Evolutionary conservation across 2,888 invertebrate genomes (phyloP).

Genomic region (Dexiosoma caninum): DNA sequence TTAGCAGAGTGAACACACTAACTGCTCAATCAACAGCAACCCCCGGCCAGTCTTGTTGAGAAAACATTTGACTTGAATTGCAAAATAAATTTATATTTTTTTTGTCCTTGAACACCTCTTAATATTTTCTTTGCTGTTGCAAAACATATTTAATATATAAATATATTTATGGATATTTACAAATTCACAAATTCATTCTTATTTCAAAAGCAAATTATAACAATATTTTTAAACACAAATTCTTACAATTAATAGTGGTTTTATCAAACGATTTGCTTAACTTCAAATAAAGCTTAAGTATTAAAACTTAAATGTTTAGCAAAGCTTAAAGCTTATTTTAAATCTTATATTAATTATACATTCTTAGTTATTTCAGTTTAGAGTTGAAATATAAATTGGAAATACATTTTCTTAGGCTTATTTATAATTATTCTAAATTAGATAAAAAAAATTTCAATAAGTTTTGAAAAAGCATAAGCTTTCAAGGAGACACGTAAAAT

Average conservation of each 20-base stretch:
- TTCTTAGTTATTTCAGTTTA: background rate
- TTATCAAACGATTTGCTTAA: background rate
- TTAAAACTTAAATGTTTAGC: conserved; percentile 7
- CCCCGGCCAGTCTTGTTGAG: too few species aligned
- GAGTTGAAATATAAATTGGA: conserved; percentile 15
- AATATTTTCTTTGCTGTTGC: background rate
- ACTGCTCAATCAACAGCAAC: too few species aligned
- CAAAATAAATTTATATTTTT: too few species aligned
- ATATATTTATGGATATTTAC: conserved; percentile 7
- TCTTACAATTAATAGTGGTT: conserved; percentile 11
- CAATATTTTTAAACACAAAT: conserved; percentile 23
- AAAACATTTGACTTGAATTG: too few species aligned
- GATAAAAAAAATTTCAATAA: background rate
- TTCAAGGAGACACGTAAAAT: conserved; percentile 23
- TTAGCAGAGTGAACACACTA: too few species aligned
- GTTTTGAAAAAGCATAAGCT: conserved; percentile 27
- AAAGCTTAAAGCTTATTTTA: conserved; percentile 30
- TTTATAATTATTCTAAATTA: background rate
- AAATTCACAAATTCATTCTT: background rate
- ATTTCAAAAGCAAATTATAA: background rate
- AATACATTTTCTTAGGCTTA: background rate
- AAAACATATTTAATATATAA: background rate
- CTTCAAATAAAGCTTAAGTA: conserved; percentile 17
- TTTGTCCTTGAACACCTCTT: too few species aligned
- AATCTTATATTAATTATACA: background rate